These are phyloP conservation scores for Ciconia stormi DNA, from an alignment of 2,113 vertebrate genomes.

Conservation along the genomic window DNA sequence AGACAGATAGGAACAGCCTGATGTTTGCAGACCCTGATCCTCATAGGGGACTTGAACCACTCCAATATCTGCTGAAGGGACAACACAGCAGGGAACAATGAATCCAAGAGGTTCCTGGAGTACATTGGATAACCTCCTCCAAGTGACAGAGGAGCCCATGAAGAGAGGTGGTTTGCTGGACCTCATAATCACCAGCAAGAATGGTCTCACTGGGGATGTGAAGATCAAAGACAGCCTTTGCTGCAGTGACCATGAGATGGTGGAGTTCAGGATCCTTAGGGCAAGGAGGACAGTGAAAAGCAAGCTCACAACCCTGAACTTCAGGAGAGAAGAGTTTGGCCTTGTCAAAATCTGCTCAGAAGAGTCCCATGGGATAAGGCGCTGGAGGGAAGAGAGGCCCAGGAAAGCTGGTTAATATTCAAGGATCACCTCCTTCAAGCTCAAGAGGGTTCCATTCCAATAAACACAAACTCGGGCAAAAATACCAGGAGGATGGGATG, in stretches of 20 bases:
- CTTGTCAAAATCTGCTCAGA: not conserved
- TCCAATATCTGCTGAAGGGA: not conserved
- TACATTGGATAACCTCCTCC: not conserved
- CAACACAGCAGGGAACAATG: not conserved
- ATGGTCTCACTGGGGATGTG: not conserved
- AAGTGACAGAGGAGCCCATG: not conserved
- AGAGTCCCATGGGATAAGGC: not conserved
- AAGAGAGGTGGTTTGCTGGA: not conserved
- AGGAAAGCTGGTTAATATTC: not conserved
- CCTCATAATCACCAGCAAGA: not conserved
- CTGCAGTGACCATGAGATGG: not conserved
- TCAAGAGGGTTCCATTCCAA: not conserved
- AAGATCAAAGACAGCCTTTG: not conserved
- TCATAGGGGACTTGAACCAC: not conserved
- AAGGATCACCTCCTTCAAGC: not conserved
- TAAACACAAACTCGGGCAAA: not conserved
- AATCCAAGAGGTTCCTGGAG: not conserved
- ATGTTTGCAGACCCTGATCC: not conserved
- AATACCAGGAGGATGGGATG: not conserved
- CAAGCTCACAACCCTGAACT: not conserved
- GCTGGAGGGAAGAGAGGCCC: not conserved
- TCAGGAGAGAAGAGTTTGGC: not conserved
- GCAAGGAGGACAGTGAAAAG: not conserved
- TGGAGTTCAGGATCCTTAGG: not conserved
- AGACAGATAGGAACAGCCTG: not conserved